Percentiles rank a stretch among this genome's conserved stretches.
Evolutionary conservation across 92 coral and sea anemone genomes (phyloP).

Genomic region (Desmophyllum pertusum): DNA sequence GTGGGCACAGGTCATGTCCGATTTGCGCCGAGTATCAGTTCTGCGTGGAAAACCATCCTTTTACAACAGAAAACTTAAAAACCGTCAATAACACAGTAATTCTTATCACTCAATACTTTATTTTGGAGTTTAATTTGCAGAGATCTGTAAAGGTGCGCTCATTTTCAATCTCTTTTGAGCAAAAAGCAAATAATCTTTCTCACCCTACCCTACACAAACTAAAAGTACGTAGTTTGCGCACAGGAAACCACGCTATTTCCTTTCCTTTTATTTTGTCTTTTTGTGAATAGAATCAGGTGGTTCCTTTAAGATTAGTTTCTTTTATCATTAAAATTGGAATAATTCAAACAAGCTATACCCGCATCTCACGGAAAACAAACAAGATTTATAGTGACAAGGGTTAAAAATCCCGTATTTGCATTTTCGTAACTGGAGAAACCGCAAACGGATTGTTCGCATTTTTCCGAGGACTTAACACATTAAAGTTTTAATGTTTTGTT

Average conservation of each 20-base stretch:
- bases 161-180: neutral
- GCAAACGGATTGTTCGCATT: neutral
- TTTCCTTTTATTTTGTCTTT: slow-evolving; percentile 19
- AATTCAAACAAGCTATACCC: slow-evolving; percentile 4
- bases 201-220: slow-evolving; percentile 21
- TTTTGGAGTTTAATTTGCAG: neutral
- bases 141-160: neutral
- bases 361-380: neutral
- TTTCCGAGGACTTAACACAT: neutral
- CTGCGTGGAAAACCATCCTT: neutral
- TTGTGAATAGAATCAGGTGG: slow-evolving; percentile 20
- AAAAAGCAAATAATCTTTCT: neutral
- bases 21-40: too few relatives aligned
- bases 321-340: slow-evolving; percentile 19
- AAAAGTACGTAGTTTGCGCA: neutral
- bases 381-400: neutral
- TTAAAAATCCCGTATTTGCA: neutral
- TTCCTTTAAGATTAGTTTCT: slow-evolving; percentile 14
- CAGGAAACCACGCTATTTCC: slow-evolving; percentile 28
- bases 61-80: neutral
- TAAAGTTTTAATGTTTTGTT: neutral
- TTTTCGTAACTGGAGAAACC: neutral
- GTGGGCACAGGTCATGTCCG: neutral
- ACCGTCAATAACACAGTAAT: neutral
- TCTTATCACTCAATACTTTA: neutral